Percentiles rank a stretch among this genome's conserved stretches.
These are phyloP conservation scores for Tricholauxania praeusta DNA, from an alignment of 2,888 invertebrate genomes.

Conservation along the genomic window DNA sequence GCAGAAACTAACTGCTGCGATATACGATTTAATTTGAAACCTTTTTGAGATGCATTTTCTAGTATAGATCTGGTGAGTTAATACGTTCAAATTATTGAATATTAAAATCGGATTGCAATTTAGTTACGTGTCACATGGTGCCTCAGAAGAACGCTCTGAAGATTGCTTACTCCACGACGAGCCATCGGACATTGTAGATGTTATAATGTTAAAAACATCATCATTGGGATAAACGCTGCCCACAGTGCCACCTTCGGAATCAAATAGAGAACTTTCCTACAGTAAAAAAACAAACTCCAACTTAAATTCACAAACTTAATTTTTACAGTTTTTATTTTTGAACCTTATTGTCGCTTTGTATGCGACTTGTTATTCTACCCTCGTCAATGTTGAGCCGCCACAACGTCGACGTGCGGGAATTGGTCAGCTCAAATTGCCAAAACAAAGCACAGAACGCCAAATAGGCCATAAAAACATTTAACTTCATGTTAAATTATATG, in stretches of 20 bases:
- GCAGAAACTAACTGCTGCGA: not conserved
- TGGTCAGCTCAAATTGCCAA: constrained; percentile 70
- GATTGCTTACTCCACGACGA: constrained; percentile 77
- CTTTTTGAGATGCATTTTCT: not conserved
- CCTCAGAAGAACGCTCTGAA: constrained; percentile 47
- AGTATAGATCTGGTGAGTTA: no score
- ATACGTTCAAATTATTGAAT: no score
- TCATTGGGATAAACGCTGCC: constrained; percentile 69
- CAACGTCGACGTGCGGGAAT: constrained; percentile 84
- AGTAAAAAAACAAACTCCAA: not conserved
- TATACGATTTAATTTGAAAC: constrained; percentile 11
- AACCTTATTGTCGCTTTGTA: constrained; percentile 46
- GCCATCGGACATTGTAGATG: constrained; percentile 74
- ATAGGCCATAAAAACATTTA: constrained; percentile 51
- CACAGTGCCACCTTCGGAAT: constrained; percentile 41
- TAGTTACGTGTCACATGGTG: constrained; percentile 45
- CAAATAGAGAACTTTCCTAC: constrained; percentile 46
- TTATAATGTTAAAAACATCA: constrained; percentile 80
- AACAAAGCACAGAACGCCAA: constrained; percentile 53
- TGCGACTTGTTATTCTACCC: constrained; percentile 75
- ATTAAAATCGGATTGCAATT: no score
- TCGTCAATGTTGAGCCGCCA: constrained; percentile 86
- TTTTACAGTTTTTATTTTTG: not conserved
- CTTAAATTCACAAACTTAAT: constrained; percentile 3
- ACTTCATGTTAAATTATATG: constrained; percentile 38